Base-by-base conservation (phyloP, 2,113 vertebrate species). In the Sapajus apella region DNA sequence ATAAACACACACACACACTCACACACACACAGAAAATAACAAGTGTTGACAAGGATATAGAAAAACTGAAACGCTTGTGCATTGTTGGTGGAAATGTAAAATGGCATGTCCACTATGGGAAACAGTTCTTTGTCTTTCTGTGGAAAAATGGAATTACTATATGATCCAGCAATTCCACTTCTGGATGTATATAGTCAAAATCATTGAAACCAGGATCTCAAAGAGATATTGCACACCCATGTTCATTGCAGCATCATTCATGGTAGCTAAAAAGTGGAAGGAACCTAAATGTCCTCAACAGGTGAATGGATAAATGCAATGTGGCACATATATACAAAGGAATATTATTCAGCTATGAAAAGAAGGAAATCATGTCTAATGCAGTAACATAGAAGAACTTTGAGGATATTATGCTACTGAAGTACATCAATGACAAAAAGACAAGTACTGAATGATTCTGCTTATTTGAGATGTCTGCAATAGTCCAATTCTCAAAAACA, bases 401-500 rank as follows among this genome's bases (percentile, higher is more conserved):
- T 82, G 20, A 81, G n/a, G 40, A 30, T 23, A 68, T 76, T 43
- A 68, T 61, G 17, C 45, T 87, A 87, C 56, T 87, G 8, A 90
- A 70, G 50, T 61, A 82, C 81, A 8, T 11, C 56, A 86, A 47
- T 87, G 21, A 50, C 32, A 75, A 58, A 93, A 90, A 47, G 40
- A 76, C 40, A 93, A 86, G 81, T 66, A 80, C 45, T 81, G 64
- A 43, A 66, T 76, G 8, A 76, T 77, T 77, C 20, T 27, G 47
- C 68, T 47, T 77, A 50, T 25, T 58, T 77, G 70, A 89, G 11
- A 50, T 73, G 66, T 56, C 27, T 68, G 55, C 80, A 93, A 81
- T 40, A 90, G 86, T 93, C 47, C 68, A 75, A 90, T 45, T 94
- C 52, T 81, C 76, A 81, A 37, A 96, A 90, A 30, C 61, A 64